phyloP scores from a whole-genome alignment of 53 echinoderm and acorn worm species.

The Echinometra lucunter region DNA sequence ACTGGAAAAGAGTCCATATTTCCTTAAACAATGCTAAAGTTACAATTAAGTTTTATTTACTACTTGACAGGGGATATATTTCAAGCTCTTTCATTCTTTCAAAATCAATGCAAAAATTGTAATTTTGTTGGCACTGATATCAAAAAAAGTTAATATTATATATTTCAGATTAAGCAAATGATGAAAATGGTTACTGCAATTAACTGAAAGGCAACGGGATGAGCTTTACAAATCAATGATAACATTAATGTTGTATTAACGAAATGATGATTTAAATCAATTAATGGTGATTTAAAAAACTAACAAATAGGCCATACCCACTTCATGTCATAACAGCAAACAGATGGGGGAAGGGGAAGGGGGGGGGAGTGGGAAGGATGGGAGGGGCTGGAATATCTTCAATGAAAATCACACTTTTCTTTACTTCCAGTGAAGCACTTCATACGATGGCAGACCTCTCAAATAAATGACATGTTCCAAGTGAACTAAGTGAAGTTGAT shows the following conservation, averaged over 20 bases:
- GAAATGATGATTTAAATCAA: too few relatives aligned
- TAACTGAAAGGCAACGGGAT: not conserved
- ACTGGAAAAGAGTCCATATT: too few relatives aligned
- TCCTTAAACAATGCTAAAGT: too few relatives aligned
- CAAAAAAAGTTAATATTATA: not conserved
- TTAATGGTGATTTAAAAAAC: not conserved
- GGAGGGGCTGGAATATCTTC: not conserved
- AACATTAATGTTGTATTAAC: not conserved
- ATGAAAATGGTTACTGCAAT: not conserved
- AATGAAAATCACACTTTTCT: not conserved
- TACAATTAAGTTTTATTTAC: too few relatives aligned
- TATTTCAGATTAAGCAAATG: not conserved
- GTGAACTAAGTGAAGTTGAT: too few relatives aligned
- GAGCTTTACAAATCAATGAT: not conserved
- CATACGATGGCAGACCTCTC: not conserved
- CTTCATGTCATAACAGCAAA: not conserved
- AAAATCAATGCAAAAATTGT: too few relatives aligned
- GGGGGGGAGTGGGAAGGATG: not conserved
- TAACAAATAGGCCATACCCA: not conserved
- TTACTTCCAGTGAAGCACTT: not conserved
- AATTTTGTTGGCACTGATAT: too few relatives aligned
- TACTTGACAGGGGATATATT: too few relatives aligned
- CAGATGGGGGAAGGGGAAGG: not conserved
- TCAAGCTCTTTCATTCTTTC: too few relatives aligned
- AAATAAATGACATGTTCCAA: too few relatives aligned